Conservation (phyloP, 2,113 vertebrate genomes). For the Aramus guarauna region DNA sequence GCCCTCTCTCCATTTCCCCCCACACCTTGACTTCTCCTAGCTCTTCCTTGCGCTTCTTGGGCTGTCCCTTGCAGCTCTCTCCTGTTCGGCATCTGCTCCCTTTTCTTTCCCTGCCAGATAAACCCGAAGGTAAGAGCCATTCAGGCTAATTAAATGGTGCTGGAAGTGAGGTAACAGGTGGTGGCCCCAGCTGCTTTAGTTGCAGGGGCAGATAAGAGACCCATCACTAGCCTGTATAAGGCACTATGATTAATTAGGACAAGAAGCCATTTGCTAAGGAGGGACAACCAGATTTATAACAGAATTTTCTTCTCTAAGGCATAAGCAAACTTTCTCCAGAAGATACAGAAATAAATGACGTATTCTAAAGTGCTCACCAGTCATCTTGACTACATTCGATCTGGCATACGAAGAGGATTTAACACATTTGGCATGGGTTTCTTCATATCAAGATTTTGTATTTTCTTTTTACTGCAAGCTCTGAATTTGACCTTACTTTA, state of each 20-base stretch:
- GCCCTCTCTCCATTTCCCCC: not conserved
- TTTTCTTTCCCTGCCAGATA: conserved; percentile 8
- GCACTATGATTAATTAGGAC: conserved; percentile 70
- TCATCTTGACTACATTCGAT: not conserved
- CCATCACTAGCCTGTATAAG: not conserved
- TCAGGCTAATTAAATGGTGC: conserved; percentile 72
- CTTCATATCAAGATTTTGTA: not conserved
- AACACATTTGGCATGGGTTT: not conserved
- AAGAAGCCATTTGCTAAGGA: conserved; percentile 60
- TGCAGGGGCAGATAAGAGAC: conserved; percentile 43
- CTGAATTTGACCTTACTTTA: not conserved
- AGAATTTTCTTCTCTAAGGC: not conserved
- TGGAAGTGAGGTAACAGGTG: conserved; percentile 81
- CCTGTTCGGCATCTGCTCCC: conserved; percentile 25
- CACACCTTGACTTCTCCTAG: not conserved
- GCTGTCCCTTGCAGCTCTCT: not conserved
- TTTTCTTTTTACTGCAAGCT: not conserved
- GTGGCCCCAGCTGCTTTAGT: conserved; percentile 74
- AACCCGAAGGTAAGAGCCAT: conserved; percentile 34
- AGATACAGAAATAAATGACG: not conserved
- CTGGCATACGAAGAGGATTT: not conserved
- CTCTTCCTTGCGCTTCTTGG: not conserved
- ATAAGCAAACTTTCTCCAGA: not conserved
- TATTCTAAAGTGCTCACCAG: not conserved
- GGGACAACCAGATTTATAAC: not conserved